A percentile compares a stretch with the other conserved stretches of the same genome.
Evolutionary conservation across 2,113 vertebrate genomes (phyloP).

Genomic region (Recurvirostra avosetta): DNA sequence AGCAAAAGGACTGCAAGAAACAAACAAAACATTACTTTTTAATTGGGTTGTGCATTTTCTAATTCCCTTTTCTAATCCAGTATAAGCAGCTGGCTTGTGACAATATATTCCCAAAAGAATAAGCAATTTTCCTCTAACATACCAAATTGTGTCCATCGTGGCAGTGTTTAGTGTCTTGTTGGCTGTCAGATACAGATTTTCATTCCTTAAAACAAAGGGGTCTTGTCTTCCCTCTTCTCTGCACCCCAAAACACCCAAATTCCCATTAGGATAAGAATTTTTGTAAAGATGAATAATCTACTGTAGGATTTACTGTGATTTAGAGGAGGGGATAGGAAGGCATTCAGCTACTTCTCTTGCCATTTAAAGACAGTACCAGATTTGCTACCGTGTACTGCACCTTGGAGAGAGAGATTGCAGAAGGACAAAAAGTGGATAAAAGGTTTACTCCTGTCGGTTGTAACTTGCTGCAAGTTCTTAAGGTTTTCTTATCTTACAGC

Average conservation of each 20-base stretch:
- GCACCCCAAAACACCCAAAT: background rate
- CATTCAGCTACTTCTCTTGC: background rate
- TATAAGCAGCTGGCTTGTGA: slow-evolving; percentile 41
- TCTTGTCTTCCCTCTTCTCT: background rate
- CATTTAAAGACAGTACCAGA: background rate
- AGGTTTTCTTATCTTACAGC: background rate
- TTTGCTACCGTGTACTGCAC: background rate
- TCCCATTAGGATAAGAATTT: background rate
- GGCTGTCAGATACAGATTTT: background rate
- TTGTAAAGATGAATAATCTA: background rate
- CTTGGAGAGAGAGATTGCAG: background rate
- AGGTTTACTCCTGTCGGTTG: background rate
- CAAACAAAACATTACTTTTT: slow-evolving; percentile 42
- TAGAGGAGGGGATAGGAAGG: background rate
- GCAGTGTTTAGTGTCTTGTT: background rate
- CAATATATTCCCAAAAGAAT: slow-evolving; percentile 22
- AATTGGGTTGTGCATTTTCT: slow-evolving; percentile 47
- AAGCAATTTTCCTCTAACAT: background rate
- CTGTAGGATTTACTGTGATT: background rate
- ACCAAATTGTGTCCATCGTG: background rate
- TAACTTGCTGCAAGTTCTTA: background rate
- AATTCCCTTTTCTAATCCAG: slow-evolving; percentile 57
- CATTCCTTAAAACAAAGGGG: background rate
- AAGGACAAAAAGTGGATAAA: background rate
- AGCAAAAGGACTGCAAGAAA: background rate